Percentiles rank a stretch among this genome's conserved stretches.
These are phyloP conservation scores for Peromyscus nudipes DNA, from an alignment of 2,797 vertebrate species.

Conservation along the genomic window DNA sequence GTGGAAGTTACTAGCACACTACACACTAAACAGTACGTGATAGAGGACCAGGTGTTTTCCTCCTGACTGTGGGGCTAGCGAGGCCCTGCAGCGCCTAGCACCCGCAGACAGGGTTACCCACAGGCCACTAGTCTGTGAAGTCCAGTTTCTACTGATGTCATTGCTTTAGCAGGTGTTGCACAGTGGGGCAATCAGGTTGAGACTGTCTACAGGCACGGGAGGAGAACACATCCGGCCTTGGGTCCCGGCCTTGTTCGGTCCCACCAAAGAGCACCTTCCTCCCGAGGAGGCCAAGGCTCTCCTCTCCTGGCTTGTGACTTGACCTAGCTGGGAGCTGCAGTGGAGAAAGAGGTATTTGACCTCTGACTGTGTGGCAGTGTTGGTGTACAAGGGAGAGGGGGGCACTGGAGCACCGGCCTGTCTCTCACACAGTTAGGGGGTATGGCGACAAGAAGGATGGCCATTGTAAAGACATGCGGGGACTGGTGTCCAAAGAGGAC, in stretches of 20 bases:
- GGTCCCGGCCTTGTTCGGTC: no score
- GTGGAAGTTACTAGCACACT: not conserved
- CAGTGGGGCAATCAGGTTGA: not conserved
- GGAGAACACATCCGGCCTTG: fast-evolving
- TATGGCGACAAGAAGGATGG: not conserved
- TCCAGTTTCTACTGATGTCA: not conserved
- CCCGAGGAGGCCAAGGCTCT: not conserved
- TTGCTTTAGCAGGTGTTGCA: not conserved
- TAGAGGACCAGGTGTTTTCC: not conserved
- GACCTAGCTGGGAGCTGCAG: fast-evolving
- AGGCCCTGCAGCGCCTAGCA: not conserved
- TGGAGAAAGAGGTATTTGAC: not conserved
- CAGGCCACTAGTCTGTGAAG: not conserved
- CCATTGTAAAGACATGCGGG: not conserved
- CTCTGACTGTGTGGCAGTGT: fast-evolving
- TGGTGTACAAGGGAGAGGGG: fast-evolving
- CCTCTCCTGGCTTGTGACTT: fast-evolving
- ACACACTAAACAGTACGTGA: no score
- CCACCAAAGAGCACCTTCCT: not conserved
- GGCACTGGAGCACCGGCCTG: fast-evolving
- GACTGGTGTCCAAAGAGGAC: fast-evolving
- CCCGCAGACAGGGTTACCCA: not conserved
- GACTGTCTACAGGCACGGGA: not conserved
- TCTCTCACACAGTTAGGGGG: not conserved
- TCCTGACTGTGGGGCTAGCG: not conserved